Evolutionary conservation across 2,888 invertebrate species (phyloP).

Genomic region (Adela reaumurella): DNA sequence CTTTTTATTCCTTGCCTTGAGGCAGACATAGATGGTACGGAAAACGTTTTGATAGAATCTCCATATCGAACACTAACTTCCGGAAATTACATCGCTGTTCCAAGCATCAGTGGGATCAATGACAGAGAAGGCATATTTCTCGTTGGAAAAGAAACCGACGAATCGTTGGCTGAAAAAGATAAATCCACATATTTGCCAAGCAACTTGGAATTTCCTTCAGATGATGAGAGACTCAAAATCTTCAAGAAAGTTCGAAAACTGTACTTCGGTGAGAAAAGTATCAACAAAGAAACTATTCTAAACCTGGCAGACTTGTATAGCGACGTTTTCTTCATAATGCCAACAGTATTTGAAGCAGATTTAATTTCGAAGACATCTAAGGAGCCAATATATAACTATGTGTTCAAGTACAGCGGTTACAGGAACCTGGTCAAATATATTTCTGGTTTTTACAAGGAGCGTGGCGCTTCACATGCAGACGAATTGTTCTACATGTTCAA

Average conservation of each 20-base stretch:
- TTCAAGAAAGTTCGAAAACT: constrained; percentile 27
- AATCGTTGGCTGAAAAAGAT: constrained; percentile 27
- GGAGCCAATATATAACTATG: constrained; percentile 38
- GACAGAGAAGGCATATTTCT: constrained; percentile 40
- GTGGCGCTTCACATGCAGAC: constrained; percentile 42
- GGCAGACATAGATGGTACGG: constrained; percentile 18
- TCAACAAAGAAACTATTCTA: constrained; percentile 25
- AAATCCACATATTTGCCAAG: constrained; percentile 29
- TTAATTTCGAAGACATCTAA: constrained; percentile 29
- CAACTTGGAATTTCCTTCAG: constrained; percentile 26
- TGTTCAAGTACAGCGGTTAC: constrained; percentile 36
- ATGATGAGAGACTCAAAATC: constrained; percentile 19
- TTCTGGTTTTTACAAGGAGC: constrained; percentile 23
- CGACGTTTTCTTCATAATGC: constrained; percentile 40
- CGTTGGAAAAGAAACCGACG: constrained; percentile 37
- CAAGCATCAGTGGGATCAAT: constrained; percentile 37
- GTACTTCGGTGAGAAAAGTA: constrained; percentile 37
- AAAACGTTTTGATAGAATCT: constrained; percentile 27
- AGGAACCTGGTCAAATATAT: constrained; percentile 40
- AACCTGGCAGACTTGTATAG: constrained; percentile 41
- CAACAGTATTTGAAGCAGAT: constrained; percentile 32
- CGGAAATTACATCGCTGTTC: constrained; percentile 29
- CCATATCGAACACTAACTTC: constrained; percentile 30
- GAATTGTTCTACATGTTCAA: constrained; percentile 45
- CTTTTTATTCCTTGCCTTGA: constrained; percentile 43